Evolutionary conservation across 2,113 vertebrate genomes (phyloP), one percentile per base, ranked within the genome.

Genomic region (Mugil cephalus): DNA sequence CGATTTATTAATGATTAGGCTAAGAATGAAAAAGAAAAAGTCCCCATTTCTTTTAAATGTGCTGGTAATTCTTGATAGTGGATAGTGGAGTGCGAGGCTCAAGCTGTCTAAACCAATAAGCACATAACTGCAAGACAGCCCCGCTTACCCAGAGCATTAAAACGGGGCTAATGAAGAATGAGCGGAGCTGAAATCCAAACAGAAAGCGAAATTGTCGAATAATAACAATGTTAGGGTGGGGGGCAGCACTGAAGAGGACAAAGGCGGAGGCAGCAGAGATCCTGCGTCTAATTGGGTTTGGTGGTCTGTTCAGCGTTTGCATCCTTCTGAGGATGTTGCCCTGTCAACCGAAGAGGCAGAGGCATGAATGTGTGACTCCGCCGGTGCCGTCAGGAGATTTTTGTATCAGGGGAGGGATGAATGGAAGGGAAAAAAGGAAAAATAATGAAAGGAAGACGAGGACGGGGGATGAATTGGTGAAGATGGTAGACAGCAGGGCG

Each of bases 211-310:
- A 53, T 60, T 50, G 17, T 53, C 35, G 34, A 66, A 17, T 14
- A n/a, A 30, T 58, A 13, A 30, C 38, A 45, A 69, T 10, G 52
- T 34, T 17, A 7, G 6, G 68, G 39, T 14, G 47, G 38, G 19
- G 55, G 42, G 59, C 60, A 42, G 42, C 64, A 53, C 51, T 19
- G 55, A 46, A 4, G 12, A 43, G 47, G 75, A 52, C 34, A 56
- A 51, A 74, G 40, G 21, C 30, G 60, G 35, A 43, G 24, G 51
- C 17, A 5, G 55, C 34, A 53, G 36, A 72, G 52, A 56, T 71
- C 62, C 82, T 69, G 55, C 10, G 0, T 89, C 73, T 90, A 91
- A 92, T 88, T 91, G 73, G 77, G 83, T 89, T 91, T 84, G 60
- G 61, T 58, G 67, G 65, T 82, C 78, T 85, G 75, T 69, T 84